phyloP scores from a whole-genome alignment of 2,113 vertebrate species.

The Aspiorhynchus laticeps region DNA sequence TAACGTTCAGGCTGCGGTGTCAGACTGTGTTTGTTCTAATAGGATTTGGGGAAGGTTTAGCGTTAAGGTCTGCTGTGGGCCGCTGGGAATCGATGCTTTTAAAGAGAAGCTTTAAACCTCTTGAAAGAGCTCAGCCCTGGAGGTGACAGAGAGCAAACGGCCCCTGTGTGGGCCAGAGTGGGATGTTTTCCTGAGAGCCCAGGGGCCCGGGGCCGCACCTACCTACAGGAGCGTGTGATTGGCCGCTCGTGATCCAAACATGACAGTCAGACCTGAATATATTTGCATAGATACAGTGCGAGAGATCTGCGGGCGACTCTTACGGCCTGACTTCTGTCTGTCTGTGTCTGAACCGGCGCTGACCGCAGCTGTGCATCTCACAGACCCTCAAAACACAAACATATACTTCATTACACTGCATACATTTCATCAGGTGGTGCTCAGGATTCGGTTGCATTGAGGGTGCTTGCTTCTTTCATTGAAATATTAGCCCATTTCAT shows the following conservation, averaged over 20 bases:
- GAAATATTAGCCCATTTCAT: background rate
- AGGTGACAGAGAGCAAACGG: conserved; percentile 33
- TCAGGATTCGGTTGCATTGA: background rate
- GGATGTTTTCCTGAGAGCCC: conserved; percentile 32
- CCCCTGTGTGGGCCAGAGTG: conserved; percentile 27
- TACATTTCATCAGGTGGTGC: background rate
- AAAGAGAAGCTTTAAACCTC: background rate
- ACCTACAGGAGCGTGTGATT: conserved; percentile 47
- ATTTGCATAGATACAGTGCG: conserved; percentile 6
- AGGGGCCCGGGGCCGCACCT: background rate
- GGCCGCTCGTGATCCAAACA: conserved; percentile 52
- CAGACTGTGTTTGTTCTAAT: conserved; percentile 19
- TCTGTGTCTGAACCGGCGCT: background rate
- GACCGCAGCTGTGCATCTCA: background rate
- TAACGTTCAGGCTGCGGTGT: background rate
- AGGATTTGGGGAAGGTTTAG: conserved; percentile 22
- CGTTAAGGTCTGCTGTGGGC: conserved; percentile 42
- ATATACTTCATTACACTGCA: background rate
- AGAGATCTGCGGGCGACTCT: background rate
- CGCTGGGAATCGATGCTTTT: conserved; percentile 46
- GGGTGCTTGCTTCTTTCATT: background rate
- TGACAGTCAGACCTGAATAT: conserved; percentile 52
- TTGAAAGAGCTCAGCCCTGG: conserved; percentile 29
- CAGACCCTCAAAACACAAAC: background rate
- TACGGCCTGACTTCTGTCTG: background rate